These are phyloP conservation scores for Ridgeia piscesae DNA, from an alignment of 1,140 invertebrate species.

Conservation along the genomic window DNA sequence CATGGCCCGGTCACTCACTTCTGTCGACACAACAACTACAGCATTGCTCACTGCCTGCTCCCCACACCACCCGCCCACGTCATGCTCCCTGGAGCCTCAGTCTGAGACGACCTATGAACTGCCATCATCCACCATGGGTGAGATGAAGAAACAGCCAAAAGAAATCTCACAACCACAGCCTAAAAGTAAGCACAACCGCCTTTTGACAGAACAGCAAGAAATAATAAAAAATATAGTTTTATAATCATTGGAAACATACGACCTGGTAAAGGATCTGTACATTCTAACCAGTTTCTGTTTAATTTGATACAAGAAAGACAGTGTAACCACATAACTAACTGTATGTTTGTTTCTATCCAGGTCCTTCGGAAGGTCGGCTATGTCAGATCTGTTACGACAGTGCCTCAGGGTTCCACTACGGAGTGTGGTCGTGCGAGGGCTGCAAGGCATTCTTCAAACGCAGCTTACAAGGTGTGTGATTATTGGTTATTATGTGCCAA, in stretches of 20 bases:
- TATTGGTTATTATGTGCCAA: not conserved
- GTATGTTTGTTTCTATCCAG: not conserved
- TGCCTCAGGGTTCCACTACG: slow-evolving; percentile 57
- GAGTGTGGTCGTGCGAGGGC: slow-evolving; percentile 58
- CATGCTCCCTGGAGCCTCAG: not conserved
- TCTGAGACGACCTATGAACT: not conserved
- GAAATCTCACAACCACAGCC: not conserved
- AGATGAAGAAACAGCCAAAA: not conserved
- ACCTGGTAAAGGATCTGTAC: not conserved
- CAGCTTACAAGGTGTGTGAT: slow-evolving; percentile 51
- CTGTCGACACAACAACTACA: not conserved
- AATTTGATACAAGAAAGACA: not conserved
- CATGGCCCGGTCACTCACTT: not conserved
- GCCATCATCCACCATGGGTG: not conserved
- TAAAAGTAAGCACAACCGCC: not conserved
- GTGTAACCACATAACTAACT: not conserved
- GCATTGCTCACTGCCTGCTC: not conserved
- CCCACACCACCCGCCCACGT: not conserved
- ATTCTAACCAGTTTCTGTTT: not conserved
- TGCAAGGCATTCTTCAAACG: slow-evolving; percentile 59
- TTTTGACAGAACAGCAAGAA: not conserved
- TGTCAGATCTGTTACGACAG: slow-evolving; percentile 56
- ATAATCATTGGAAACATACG: not conserved
- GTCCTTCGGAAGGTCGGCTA: slow-evolving; percentile 33
- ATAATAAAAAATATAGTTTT: too few relatives aligned